These are phyloP conservation scores for Triplophysa bombifrons DNA, from an alignment of 2,797 vertebrate species.

Conservation along the genomic window DNA sequence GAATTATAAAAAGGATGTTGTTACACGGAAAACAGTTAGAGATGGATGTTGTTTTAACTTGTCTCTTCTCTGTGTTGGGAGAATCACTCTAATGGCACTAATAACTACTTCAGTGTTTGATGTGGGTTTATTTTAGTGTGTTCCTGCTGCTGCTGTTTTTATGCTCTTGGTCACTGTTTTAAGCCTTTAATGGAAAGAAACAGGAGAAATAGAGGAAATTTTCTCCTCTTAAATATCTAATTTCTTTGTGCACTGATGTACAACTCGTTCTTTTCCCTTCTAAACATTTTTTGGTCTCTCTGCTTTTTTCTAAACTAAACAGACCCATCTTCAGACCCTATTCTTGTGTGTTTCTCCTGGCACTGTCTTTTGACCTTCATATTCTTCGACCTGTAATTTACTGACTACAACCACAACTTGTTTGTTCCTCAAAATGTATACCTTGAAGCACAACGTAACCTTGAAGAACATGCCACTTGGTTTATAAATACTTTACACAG, in stretches of 20 bases:
- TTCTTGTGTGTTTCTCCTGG: background rate
- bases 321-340: background rate
- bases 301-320: background rate
- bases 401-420: too few species aligned
- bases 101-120: slow-evolving; percentile 5
- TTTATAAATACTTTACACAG: too few species aligned
- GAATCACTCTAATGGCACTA: slow-evolving; percentile 24
- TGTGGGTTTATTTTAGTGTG: slow-evolving; percentile 31
- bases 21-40: too few species aligned
- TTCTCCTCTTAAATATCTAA: background rate
- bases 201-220: too few species aligned
- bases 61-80: background rate
- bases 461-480: too few species aligned
- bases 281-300: background rate
- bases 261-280: background rate
- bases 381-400: too few species aligned
- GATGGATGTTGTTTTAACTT: background rate
- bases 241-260: background rate
- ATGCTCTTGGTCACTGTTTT: slow-evolving; percentile 9
- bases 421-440: too few species aligned
- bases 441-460: too few species aligned
- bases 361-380: too few species aligned
- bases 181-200: slow-evolving; percentile 12
- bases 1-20: too few species aligned
- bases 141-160: background rate